Conservation (phyloP, 1,140 invertebrate species). For the Drosophila aff. region DNA sequence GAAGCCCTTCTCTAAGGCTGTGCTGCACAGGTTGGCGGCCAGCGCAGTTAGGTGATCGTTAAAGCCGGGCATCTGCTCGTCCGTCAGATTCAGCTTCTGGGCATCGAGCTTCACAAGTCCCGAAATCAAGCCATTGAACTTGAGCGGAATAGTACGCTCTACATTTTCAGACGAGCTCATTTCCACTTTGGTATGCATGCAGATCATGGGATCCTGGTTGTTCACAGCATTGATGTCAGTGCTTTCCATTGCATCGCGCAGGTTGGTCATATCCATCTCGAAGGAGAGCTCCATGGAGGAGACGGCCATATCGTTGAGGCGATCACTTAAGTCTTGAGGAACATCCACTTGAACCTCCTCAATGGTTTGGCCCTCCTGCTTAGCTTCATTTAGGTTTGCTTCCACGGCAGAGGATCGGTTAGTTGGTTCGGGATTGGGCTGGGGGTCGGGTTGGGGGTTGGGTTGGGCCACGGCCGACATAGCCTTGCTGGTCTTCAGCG, state of each 20-base stretch:
- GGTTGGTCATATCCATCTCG: slow-evolving; percentile 78
- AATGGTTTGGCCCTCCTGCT: background rate
- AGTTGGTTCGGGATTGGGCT: background rate
- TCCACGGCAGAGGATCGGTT: background rate
- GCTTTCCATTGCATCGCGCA: slow-evolving; percentile 46
- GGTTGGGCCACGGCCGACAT: slow-evolving; percentile 19
- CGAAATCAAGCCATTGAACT: slow-evolving; percentile 67
- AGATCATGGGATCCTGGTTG: slow-evolving; percentile 39
- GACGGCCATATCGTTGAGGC: slow-evolving; percentile 65
- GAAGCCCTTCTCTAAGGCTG: slow-evolving; percentile 65
- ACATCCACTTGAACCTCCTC: slow-evolving; percentile 58
- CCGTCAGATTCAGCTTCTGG: slow-evolving; percentile 48
- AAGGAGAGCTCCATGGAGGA: slow-evolving; percentile 75
- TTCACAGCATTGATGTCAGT: background rate
- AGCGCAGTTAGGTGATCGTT: slow-evolving; percentile 70
- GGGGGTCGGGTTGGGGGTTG: background rate
- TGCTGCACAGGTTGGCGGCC: slow-evolving; percentile 74
- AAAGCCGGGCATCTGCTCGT: slow-evolving; percentile 46
- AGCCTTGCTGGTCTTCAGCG: slow-evolving; percentile 5
- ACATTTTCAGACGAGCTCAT: background rate
- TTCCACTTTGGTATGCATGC: slow-evolving; percentile 59
- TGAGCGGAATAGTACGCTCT: slow-evolving; percentile 36
- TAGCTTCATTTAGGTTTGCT: background rate
- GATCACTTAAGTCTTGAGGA: slow-evolving; percentile 41
- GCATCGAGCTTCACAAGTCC: slow-evolving; percentile 68